These are phyloP conservation scores for Sebastes paucispinis DNA, from an alignment of 2,797 vertebrate genomes.

Conservation along the genomic window DNA sequence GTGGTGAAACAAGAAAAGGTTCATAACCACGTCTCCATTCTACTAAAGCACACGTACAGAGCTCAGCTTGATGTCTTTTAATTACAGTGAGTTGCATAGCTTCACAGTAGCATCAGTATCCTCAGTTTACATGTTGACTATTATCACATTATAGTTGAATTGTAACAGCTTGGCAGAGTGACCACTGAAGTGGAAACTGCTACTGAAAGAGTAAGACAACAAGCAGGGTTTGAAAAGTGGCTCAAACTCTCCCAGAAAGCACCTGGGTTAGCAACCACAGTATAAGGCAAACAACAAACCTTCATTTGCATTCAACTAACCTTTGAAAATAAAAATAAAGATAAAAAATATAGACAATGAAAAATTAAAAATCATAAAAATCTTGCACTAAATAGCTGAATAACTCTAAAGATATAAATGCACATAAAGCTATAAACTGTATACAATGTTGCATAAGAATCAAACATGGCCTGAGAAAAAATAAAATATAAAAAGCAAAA, in stretches of 20 bases:
- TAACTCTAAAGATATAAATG: neutral
- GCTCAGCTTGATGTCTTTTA: slow-evolving; percentile 57
- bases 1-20: neutral
- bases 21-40: neutral
- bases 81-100: slow-evolving; percentile 56
- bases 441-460: slow-evolving; percentile 20
- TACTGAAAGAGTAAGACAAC: slow-evolving; percentile 23
- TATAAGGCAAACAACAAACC: neutral
- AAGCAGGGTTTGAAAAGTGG: slow-evolving; percentile 30
- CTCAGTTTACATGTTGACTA: neutral
- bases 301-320: slow-evolving; percentile 4
- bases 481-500: neutral
- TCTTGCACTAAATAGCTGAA: slow-evolving; percentile 4
- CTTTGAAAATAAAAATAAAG: neutral
- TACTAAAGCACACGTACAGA: neutral
- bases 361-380: neutral
- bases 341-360: neutral
- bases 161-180: slow-evolving; percentile 40
- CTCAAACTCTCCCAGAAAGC: slow-evolving; percentile 29
- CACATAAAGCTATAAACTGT: slow-evolving; percentile 13
- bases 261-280: neutral
- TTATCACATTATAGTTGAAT: slow-evolving; percentile 19
- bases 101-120: slow-evolving; percentile 54
- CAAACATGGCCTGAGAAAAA: slow-evolving; percentile 6
- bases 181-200: neutral